Evolutionary conservation across 2,113 vertebrate species (phyloP), one percentile per base, ranked within the genome.

Genomic region (Oreotrochilus melanogaster): DNA sequence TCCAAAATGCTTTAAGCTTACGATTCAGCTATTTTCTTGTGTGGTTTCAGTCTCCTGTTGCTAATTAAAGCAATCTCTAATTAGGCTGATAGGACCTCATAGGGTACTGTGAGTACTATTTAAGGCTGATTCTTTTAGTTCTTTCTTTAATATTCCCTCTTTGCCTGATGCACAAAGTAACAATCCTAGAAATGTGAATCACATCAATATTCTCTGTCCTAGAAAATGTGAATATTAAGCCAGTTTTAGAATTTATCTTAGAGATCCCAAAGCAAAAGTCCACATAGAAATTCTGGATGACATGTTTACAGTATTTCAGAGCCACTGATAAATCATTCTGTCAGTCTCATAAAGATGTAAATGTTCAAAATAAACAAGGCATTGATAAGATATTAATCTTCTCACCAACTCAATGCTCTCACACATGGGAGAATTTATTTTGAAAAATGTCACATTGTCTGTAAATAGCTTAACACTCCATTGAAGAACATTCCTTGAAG

Each of bases 1-100:
- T 62, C 80, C 80, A 92, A 81, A 84, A 82, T 65, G 11, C 18
- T 86, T 93, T 67, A 85, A 85, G 78, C 22, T 81, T 93, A 31
- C 82, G 42, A 89, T 91, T 95, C 93, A 87, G 31, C 30, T 60
- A 7, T 65, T 81, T 93, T 87, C 48, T 78, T 43, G 12, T 79
- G 81, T 82, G 70, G 66, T 94, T 94, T 92, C 88, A 58, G 54
- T 79, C 42, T 95, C 74, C 73, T 75, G 43, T 72, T 85, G 65
- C 53, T 94, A 85, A 89, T 87, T 91, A 89, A 19, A 82, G 45
- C 31, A 87, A 72, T 79, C 64, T 89, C 72, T 39, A 39, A 39
- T 39, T 39, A 39, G 39, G 39, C 45, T 78, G 48, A 78, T 58
- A 92, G 56, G 30, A 74, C 16, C 45, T 67, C n/a, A 28, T 43